Percentiles rank a stretch among this genome's conserved stretches.
phyloP scores from a whole-genome alignment of 2,888 invertebrate genomes.

The Tridacna gigas region DNA sequence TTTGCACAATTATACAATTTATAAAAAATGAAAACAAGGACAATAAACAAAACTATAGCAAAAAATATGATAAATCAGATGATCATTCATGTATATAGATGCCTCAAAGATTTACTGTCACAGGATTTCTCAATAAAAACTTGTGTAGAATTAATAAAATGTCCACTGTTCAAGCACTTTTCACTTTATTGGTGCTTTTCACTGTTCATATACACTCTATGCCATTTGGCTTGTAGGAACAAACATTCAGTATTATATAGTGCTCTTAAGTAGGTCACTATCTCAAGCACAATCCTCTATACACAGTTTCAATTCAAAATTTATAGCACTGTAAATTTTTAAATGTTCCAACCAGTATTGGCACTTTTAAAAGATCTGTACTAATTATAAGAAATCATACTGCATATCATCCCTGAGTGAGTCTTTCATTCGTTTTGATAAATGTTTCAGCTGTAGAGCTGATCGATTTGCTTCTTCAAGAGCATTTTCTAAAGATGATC shows the following conservation, averaged over 20 bases:
- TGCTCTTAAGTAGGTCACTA: too few species aligned
- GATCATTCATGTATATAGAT: conserved; percentile 31
- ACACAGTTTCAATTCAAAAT: too few species aligned
- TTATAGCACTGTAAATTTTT: too few species aligned
- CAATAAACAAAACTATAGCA: conserved; percentile 26
- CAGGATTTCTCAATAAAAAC: conserved; percentile 8
- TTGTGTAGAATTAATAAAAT: conserved; percentile 13
- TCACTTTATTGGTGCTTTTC: background rate
- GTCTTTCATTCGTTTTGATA: conserved; percentile 80
- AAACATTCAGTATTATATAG: too few species aligned
- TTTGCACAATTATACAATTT: background rate
- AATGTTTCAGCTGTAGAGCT: conserved; percentile 75
- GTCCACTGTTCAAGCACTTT: background rate
- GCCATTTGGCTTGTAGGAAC: background rate
- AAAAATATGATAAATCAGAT: conserved; percentile 32
- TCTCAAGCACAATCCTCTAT: too few species aligned
- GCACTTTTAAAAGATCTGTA: too few species aligned
- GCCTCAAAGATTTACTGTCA: conserved; percentile 22
- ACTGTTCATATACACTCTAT: background rate
- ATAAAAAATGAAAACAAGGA: conserved; percentile 3
- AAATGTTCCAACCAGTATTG: too few species aligned
- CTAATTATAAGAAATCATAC: conserved; percentile 59
- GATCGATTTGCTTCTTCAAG: conserved; percentile 73
- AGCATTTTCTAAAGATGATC: conserved; percentile 70
- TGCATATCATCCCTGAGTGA: conserved; percentile 76